Conservation (phyloP, 2,888 invertebrate species). For the Spisula solida region DNA sequence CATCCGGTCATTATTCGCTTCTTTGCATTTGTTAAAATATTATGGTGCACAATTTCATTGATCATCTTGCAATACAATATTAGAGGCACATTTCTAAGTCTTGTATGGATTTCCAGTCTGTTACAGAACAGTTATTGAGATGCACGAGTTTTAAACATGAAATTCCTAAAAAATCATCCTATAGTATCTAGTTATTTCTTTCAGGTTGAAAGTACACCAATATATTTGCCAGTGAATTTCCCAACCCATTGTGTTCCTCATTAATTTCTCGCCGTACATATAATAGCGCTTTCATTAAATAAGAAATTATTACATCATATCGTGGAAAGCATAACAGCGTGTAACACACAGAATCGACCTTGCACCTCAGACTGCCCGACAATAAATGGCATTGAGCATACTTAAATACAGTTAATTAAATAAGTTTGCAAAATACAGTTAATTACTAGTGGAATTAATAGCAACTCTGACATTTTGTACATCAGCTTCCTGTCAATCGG, state of each 20-base stretch:
- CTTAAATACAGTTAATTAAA: background rate
- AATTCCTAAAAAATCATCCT: no score
- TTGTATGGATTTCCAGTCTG: no score
- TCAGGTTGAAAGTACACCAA: no score
- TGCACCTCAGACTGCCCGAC: background rate
- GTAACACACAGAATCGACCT: background rate
- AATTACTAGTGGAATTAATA: background rate
- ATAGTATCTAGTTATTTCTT: no score
- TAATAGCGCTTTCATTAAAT: background rate
- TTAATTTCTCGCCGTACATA: background rate
- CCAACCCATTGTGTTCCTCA: background rate
- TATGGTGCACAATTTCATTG: no score
- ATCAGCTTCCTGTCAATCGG: background rate
- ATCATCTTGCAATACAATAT: no score
- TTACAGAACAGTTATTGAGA: no score
- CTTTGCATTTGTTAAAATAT: no score
- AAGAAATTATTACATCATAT: background rate
- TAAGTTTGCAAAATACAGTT: background rate
- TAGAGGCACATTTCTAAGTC: no score
- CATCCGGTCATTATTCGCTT: no score
- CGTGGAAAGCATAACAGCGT: background rate
- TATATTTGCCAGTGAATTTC: background rate
- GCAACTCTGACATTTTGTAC: background rate
- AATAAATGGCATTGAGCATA: background rate
- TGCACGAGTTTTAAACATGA: no score